Evolutionary conservation across 2,888 invertebrate species (phyloP), one percentile per base, ranked within the genome.

Genomic region (Pristionchus japonicus): DNA sequence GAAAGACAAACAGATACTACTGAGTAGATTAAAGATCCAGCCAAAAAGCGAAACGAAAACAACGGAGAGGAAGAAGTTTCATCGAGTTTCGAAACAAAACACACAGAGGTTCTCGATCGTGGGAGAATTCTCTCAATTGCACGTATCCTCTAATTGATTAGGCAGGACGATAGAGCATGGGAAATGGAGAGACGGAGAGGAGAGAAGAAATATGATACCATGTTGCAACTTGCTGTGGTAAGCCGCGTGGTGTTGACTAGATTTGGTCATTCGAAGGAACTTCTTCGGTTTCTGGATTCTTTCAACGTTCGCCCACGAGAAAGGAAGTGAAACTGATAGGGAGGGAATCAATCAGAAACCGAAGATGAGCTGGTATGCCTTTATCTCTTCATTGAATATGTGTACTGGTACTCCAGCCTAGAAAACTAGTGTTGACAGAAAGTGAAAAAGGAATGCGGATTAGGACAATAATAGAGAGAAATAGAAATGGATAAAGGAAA

Each of bases 1-100:
- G 64, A 17, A 64, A 64, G 64, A 64, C 70, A 70, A 70, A 70
- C 23, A 70, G 70, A 70, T 23, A 70, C 70, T 37, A 34, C 64
- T 64, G 31, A 64, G 64, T 64, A 64, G 70, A 70, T 70, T 37
- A 70, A 37, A 70, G 37, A 70, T 70, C 70, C 37, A 17, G 31
- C 31, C 4, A 20, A 70, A 70, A 70, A 70, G 17, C 37, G 70
- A 70, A 37, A 34, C 70, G 70, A 70, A 70, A 70, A 70, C 70
- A 70, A 70, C 31, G 15, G 64, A 34, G 64, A n/a, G n/a, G n/a
- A 43, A 43, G 43, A 70, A 40, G 70, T 70, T 70, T 70, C 70
- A 70, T 15, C n/a, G n/a, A 31, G 64, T 67, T 67, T 57, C 57
- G 57, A 57, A 57, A 23, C 3, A n/a, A 4, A 57, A 20, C 3